Evolutionary conservation across 2,888 invertebrate species (phyloP).

Genomic region (Eledone cirrhosa): DNA sequence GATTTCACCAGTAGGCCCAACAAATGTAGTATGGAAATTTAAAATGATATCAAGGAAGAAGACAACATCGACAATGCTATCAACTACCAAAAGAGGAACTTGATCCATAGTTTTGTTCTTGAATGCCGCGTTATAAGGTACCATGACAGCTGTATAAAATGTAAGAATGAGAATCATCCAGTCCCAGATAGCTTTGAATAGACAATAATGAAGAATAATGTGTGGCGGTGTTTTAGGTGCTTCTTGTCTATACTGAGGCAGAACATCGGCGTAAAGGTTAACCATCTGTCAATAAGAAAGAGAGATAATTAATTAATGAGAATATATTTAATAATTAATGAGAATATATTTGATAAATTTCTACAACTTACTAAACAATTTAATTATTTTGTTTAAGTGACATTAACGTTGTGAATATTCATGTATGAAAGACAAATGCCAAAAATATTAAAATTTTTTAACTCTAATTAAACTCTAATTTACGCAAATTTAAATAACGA

Average conservation of each 20-base stretch:
- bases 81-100: conserved; percentile 67
- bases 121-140: conserved; percentile 99
- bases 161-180: conserved; percentile 99
- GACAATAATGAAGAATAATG: conserved; percentile 99
- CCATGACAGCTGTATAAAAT: conserved; percentile 98
- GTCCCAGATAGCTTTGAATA: conserved; percentile 98
- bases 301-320: background rate
- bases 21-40: conserved; percentile 99
- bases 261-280: conserved; percentile 96
- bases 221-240: conserved; percentile 99
- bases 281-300: conserved; percentile 77
- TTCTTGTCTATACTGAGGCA: conserved; percentile 79
- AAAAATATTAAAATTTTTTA: no score
- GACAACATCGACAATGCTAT: conserved; percentile 97
- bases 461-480: no score
- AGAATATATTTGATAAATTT: no score
- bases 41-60: conserved; percentile 99
- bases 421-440: no score
- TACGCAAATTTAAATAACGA: no score
- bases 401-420: no score
- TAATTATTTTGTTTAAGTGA: no score
- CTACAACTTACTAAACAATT: no score
- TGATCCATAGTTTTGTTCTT: conserved; percentile 88
- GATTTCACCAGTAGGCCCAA: conserved; percentile 84
- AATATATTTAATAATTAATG: no score